Evolutionary conservation across 2,888 invertebrate genomes (phyloP).

Genomic region (Notodonta dromedarius): DNA sequence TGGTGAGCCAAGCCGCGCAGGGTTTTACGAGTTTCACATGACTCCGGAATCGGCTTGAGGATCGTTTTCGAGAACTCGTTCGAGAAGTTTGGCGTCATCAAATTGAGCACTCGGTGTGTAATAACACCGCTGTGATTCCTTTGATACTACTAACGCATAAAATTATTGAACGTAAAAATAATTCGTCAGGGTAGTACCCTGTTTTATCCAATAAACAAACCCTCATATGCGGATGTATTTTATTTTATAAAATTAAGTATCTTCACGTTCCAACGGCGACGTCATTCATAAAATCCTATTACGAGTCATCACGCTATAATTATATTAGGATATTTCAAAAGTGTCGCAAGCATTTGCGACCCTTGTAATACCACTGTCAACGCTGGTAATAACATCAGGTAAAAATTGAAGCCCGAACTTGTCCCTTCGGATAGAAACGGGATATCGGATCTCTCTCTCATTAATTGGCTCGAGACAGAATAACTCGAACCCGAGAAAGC

Average conservation of each 20-base stretch:
- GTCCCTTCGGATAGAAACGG: slow-evolving; percentile 61
- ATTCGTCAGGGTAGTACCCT: background rate
- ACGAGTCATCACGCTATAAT: slow-evolving; percentile 50
- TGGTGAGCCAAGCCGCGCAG: slow-evolving; percentile 60
- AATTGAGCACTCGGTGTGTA: slow-evolving; percentile 58
- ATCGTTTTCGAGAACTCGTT: slow-evolving; percentile 71
- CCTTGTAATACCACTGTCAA: slow-evolving; percentile 75
- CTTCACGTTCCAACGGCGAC: slow-evolving; percentile 18
- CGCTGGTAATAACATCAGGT: slow-evolving; percentile 77
- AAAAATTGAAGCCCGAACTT: slow-evolving; percentile 73
- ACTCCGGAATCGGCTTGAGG: slow-evolving; percentile 65
- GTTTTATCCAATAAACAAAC: background rate
- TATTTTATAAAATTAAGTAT: slow-evolving; percentile 37
- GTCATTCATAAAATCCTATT: slow-evolving; percentile 50
- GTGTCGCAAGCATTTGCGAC: slow-evolving; percentile 61
- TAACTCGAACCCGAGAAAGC: slow-evolving; percentile 44
- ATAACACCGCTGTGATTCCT: slow-evolving; percentile 39
- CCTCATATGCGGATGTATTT: slow-evolving; percentile 15
- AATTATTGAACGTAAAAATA: slow-evolving; percentile 6
- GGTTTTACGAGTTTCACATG: slow-evolving; percentile 78
- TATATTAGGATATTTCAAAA: slow-evolving; percentile 60
- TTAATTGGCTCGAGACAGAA: slow-evolving; percentile 67
- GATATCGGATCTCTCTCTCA: slow-evolving; percentile 69
- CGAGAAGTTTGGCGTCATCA: slow-evolving; percentile 73
- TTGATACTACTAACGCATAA: slow-evolving; percentile 33